These are phyloP conservation scores for Alosa alosa DNA, from an alignment of 2,113 vertebrate species.

Conservation along the genomic window DNA sequence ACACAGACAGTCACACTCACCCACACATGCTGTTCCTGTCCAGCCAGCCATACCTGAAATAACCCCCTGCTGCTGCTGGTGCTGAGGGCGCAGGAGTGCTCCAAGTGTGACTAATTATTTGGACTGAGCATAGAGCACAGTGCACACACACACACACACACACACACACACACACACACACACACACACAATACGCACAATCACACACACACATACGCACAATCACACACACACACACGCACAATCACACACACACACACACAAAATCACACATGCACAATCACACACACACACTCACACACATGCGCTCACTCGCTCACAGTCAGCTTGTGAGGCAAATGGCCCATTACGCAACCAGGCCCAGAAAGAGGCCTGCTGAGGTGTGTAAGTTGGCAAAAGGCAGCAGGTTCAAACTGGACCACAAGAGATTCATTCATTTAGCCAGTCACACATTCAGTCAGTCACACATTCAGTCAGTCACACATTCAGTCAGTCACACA, in stretches of 20 bases:
- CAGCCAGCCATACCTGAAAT: conserved; percentile 42
- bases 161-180: not conserved
- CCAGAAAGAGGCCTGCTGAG: conserved; percentile 32
- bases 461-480: not conserved
- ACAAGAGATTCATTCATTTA: not conserved
- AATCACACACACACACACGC: not conserved
- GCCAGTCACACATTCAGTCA: not conserved
- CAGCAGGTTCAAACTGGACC: not conserved
- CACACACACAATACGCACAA: no score
- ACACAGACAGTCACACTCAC: conserved; percentile 1
- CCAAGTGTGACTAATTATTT: conserved; percentile 51
- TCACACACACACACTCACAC: conserved; percentile 8
- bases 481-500: no score
- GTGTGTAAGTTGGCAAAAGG: not conserved
- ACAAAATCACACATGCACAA: not conserved
- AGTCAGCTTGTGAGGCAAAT: conserved; percentile 36
- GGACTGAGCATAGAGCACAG: conserved; percentile 26
- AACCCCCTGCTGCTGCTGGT: conserved; percentile 36
- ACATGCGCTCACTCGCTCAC: conserved; percentile 23
- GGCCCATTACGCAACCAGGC: conserved; percentile 30
- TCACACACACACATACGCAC: conserved; percentile 5
- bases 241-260: not conserved
- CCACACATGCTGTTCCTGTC: not conserved
- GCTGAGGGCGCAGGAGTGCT: conserved; percentile 13
- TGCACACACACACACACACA: not conserved